Base-by-base conservation (phyloP, 2,888 invertebrate species). In the Chalcis sispes region DNA sequence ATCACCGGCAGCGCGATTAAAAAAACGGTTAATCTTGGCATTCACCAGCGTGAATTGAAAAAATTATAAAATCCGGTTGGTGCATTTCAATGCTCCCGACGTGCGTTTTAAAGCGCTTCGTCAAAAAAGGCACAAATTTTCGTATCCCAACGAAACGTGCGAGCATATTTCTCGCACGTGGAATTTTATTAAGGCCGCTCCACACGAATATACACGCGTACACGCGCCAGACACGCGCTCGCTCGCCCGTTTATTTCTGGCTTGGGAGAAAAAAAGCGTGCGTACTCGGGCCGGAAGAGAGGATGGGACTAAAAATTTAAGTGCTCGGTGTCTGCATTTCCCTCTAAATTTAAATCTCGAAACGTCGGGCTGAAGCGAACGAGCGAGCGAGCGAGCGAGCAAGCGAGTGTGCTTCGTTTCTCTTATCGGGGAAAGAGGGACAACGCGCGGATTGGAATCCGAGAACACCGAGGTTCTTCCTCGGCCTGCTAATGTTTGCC, bases 261-360 rank as follows among this genome's bases (percentile, higher is more conserved):
- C 50, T 18, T n/a, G 61, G 62, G 25, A 48, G 56, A n/a, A 42
- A 71, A 48, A 59, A 70, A 36, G 25, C 25, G 27, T 25, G 48
- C 50, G 59, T 36, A 15, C 18, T 15, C 52, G 52, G 59, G 61
- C 71, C 76, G 76, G 76, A 72, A 76, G 76, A 76, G 76, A 75
- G 71, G 75, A 76, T 72, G 76, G 76, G 76, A 72, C 67, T 72
- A 76, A 76, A 76, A 72, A 76, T 67, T 72, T 25, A 72, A 75
- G 75, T 58, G 36, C 59, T 29, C 59, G 40, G 32, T 36, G 56
- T 64, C 72, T 72, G 72, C 76, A 72, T 72, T 76, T 62, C 67
- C 62, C 27, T 62, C 71, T 70, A 76, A 50, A 76, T 61, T 76
- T 76, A 72, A 70, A 50, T 40, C 58, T 4, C 15, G 29, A 29